phyloP scores from a whole-genome alignment of 2,113 vertebrate genomes.

The Cromileptes altivelis region DNA sequence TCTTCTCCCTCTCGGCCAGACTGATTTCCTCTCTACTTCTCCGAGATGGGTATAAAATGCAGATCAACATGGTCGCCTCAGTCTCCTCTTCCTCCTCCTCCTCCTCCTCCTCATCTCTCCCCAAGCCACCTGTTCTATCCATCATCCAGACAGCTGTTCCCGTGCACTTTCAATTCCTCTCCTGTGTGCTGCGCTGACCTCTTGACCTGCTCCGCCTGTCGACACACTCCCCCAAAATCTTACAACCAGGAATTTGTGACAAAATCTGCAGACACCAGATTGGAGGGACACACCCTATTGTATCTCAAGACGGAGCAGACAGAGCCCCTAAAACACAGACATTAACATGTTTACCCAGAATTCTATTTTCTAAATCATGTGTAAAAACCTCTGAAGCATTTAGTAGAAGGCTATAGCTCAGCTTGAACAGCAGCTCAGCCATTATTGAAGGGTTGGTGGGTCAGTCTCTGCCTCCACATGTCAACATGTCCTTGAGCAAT shows the following conservation, averaged over 20 bases:
- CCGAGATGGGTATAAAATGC: slow-evolving; percentile 72
- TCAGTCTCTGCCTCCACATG: neutral
- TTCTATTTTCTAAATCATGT: neutral
- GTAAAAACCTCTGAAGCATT: slow-evolving; percentile 6
- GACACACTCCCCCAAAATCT: slow-evolving; percentile 36
- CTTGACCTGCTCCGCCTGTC: slow-evolving; percentile 17
- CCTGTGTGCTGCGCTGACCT: slow-evolving; percentile 44
- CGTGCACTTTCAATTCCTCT: slow-evolving; percentile 57
- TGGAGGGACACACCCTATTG: slow-evolving; percentile 4
- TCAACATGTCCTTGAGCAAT: slow-evolving; percentile 8
- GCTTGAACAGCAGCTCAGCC: neutral
- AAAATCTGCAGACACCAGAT: slow-evolving; percentile 38
- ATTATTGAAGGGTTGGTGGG: neutral
- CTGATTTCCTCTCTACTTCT: slow-evolving; percentile 72
- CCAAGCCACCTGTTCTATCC: slow-evolving; percentile 71
- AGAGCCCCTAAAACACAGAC: neutral
- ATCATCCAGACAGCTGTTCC: slow-evolving; percentile 76
- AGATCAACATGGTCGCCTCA: slow-evolving; percentile 62
- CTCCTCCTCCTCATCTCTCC: slow-evolving; percentile 42
- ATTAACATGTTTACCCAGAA: neutral
- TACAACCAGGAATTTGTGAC: slow-evolving; percentile 33
- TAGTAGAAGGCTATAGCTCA: neutral
- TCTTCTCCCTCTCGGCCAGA: slow-evolving; percentile 50
- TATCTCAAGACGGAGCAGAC: neutral
- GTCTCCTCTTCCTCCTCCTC: neutral